Evolutionary conservation across 2,888 invertebrate species (phyloP).

Genomic region (Chalcosyrphus nemorum): DNA sequence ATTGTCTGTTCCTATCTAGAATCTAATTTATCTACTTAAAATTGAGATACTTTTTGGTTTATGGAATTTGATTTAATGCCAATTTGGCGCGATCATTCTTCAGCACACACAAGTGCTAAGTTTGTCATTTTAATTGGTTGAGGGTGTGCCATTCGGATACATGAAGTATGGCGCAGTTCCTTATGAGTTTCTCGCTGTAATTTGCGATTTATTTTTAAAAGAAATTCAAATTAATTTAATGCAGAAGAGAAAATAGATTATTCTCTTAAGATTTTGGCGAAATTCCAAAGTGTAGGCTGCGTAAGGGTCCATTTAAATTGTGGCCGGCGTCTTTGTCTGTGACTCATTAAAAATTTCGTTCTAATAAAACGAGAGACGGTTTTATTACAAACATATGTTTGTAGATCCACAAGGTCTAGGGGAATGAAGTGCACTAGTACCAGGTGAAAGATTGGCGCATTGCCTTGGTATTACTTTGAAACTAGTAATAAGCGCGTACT

Average conservation of each 20-base stretch:
- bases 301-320: not conserved
- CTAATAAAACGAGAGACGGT: too few relatives aligned
- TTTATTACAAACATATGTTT: too few relatives aligned
- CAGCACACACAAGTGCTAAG: not conserved
- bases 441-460: too few relatives aligned
- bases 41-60: not conserved
- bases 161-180: not conserved
- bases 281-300: constrained; percentile 5
- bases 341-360: constrained; percentile 15
- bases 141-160: not conserved
- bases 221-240: not conserved
- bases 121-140: constrained; percentile 7
- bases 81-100: constrained; percentile 7
- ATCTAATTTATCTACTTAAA: constrained; percentile 13
- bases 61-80: constrained; percentile 29
- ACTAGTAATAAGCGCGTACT: too few relatives aligned
- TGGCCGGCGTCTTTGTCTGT: not conserved
- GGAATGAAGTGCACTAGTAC: too few relatives aligned
- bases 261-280: constrained; percentile 13
- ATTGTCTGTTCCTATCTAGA: not conserved
- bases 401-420: too few relatives aligned
- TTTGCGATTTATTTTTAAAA: constrained; percentile 20
- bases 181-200: constrained; percentile 11
- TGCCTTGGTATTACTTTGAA: too few relatives aligned
- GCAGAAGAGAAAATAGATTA: constrained; percentile 15